Evolutionary conservation across 2,113 vertebrate species (phyloP).

Genomic region (Acanthisitta chloris): DNA sequence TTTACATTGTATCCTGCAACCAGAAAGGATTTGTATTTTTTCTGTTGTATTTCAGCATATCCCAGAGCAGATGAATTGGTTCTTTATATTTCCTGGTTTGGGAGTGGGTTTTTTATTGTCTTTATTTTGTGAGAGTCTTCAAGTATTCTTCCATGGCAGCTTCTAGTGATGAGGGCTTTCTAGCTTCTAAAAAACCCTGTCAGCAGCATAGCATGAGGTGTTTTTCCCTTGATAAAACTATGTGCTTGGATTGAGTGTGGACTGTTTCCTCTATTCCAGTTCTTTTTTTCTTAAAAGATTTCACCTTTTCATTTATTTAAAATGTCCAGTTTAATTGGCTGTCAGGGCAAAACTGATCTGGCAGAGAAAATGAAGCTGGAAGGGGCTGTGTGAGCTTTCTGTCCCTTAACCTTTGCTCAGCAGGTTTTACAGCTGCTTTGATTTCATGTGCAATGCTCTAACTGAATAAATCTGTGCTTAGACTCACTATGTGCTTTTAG

Average conservation of each 20-base stretch:
- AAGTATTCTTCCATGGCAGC: not conserved
- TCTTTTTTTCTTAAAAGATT: not conserved
- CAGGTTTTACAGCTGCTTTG: not conserved
- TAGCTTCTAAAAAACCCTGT: not conserved
- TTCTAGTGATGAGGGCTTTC: not conserved
- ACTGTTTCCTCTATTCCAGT: not conserved
- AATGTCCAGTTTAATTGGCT: not conserved
- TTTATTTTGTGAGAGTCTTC: not conserved
- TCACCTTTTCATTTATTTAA: not conserved
- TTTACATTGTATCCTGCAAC: accelerated
- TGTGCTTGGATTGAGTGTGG: not conserved
- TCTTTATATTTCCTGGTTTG: not conserved
- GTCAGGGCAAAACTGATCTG: not conserved
- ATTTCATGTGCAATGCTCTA: not conserved
- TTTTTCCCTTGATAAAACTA: not conserved
- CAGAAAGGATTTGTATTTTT: not conserved
- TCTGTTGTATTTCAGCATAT: not conserved
- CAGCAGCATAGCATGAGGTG: not conserved
- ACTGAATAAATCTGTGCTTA: not conserved
- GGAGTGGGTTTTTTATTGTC: not conserved
- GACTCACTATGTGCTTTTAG: not conserved
- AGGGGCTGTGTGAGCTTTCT: not conserved
- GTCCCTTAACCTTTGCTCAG: not conserved
- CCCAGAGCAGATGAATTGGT: not conserved
- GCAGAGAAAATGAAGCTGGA: not conserved